phyloP scores from a whole-genome alignment of 2,113 vertebrate species.

The Pseudorectes ferrugineus region DNA sequence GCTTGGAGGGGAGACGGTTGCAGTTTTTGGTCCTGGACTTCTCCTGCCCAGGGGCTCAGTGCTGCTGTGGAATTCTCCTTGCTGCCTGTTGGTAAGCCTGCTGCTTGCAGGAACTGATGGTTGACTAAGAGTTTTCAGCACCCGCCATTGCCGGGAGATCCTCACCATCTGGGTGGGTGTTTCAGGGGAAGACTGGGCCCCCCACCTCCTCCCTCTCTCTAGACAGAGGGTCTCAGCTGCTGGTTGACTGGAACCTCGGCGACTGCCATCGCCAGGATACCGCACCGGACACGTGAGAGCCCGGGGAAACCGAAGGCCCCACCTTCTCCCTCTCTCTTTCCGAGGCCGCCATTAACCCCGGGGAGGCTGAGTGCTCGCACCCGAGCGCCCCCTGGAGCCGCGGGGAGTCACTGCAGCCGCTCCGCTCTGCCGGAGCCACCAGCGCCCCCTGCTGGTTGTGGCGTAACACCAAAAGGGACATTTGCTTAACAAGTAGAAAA shows the following conservation, averaged over 20 bases:
- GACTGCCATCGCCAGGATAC: background rate
- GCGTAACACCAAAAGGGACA: background rate
- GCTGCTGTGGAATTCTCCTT: background rate
- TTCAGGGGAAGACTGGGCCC: background rate
- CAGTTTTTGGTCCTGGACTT: background rate
- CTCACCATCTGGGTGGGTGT: background rate
- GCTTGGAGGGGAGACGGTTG: too few species aligned
- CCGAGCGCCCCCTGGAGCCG: background rate
- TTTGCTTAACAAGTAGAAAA: background rate
- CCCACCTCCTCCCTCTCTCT: background rate
- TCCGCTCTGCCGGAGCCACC: accelerated
- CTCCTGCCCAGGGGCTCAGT: background rate
- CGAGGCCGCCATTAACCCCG: too few species aligned
- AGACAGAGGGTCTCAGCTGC: background rate
- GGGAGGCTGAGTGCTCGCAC: background rate
- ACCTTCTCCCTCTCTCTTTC: background rate
- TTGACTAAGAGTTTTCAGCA: background rate
- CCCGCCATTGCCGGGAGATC: background rate
- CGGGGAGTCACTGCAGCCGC: background rate
- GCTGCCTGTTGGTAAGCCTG: background rate
- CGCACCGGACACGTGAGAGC: background rate
- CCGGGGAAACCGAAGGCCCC: background rate
- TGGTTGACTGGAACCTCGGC: background rate
- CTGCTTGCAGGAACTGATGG: background rate
- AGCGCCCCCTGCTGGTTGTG: background rate